Conservation (phyloP, 2,113 vertebrate species). For the Pycnonotus jocosus region DNA sequence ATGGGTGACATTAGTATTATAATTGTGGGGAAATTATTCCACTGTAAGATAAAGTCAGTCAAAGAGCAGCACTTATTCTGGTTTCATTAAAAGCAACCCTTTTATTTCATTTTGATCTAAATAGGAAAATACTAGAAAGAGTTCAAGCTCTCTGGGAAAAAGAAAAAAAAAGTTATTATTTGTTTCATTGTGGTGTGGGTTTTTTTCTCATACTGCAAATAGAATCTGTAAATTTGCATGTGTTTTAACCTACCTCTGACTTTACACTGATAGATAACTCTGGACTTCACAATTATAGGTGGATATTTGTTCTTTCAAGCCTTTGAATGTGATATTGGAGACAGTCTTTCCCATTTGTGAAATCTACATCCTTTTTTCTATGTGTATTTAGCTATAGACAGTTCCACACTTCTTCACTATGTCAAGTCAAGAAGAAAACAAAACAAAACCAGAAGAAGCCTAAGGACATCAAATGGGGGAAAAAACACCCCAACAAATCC, state of each 20-base stretch:
- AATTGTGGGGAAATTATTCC: not conserved
- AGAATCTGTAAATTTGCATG: not conserved
- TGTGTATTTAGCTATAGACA: not conserved
- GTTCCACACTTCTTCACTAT: not conserved
- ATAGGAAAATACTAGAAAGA: not conserved
- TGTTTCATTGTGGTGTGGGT: fast-evolving
- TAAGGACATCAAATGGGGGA: not conserved
- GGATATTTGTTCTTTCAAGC: not conserved
- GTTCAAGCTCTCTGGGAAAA: not conserved
- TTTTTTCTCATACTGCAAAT: not conserved
- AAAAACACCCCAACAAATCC: not conserved
- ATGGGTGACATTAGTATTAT: not conserved
- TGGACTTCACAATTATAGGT: not conserved
- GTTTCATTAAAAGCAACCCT: too few relatives aligned
- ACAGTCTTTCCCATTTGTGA: not conserved
- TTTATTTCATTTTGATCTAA: too few relatives aligned
- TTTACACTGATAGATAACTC: not conserved
- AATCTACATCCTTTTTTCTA: not conserved
- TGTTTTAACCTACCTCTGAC: not conserved
- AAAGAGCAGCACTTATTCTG: not conserved
- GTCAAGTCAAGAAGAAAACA: not conserved
- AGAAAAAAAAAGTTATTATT: not conserved
- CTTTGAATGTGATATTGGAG: not conserved
- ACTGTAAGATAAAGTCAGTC: not conserved
- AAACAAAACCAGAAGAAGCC: not conserved